These are phyloP conservation scores for Antitype chi DNA, from an alignment of 2,888 invertebrate species.

Conservation along the genomic window DNA sequence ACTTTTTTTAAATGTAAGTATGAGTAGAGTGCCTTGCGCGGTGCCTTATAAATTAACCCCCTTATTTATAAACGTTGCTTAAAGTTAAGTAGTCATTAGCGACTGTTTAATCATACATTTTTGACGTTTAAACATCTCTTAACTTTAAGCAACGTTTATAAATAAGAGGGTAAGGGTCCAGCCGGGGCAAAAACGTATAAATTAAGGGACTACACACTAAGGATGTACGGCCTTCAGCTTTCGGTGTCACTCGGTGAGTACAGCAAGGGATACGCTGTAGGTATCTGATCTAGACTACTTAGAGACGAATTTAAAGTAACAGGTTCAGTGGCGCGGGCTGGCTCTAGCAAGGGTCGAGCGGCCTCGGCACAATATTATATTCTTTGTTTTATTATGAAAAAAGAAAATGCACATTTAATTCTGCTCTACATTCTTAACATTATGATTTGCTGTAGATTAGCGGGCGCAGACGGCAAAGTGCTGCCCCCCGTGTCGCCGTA, in stretches of 20 bases:
- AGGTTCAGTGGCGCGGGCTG: no score
- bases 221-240: neutral
- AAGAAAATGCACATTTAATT: neutral
- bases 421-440: neutral
- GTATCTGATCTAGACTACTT: neutral
- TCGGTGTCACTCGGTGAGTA: neutral
- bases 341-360: no score
- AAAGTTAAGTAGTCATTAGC: no score
- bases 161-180: no score
- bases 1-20: neutral
- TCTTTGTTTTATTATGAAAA: neutral
- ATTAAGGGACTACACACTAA: neutral
- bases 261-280: no score
- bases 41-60: neutral
- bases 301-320: neutral
- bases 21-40: neutral
- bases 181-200: neutral
- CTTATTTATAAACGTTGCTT: no score
- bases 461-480: constrained; percentile 86
- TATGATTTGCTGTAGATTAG: constrained; percentile 75
- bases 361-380: neutral
- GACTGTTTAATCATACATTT: no score
- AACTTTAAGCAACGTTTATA: no score
- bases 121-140: no score
- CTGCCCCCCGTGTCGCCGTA: constrained; percentile 90